phyloP scores from a whole-genome alignment of 64 coral and sea anemone species.

The Montipora sp. region DNA sequence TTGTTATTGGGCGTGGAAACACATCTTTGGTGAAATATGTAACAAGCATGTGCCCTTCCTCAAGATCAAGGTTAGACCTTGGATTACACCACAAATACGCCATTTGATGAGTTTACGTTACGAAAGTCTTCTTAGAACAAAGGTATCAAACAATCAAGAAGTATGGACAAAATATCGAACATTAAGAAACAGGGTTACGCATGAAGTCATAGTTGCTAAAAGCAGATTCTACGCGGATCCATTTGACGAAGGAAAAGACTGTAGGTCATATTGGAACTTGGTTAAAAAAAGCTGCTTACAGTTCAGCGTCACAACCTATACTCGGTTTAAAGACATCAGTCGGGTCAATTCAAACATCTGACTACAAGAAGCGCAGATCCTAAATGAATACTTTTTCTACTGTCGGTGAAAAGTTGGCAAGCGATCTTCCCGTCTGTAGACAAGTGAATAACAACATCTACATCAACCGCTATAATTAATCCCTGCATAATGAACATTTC shows the following conservation, averaged over 20 bases:
- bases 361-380: slow-evolving; percentile 7
- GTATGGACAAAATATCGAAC: not conserved
- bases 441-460: not conserved
- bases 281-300: not conserved
- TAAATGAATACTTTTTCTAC: slow-evolving; percentile 13
- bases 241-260: slow-evolving; percentile 7
- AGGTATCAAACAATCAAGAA: not conserved
- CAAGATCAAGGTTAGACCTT: not conserved
- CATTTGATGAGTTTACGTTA: slow-evolving; percentile 34
- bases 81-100: slow-evolving; percentile 35
- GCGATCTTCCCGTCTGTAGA: too few species aligned
- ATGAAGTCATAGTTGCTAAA: slow-evolving; percentile 14
- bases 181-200: not conserved
- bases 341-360: not conserved
- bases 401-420: not conserved
- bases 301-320: slow-evolving; percentile 15
- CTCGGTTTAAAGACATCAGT: slow-evolving; percentile 5
- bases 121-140: not conserved
- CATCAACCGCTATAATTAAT: not conserved
- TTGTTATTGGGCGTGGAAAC: too few species aligned
- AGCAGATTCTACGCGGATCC: slow-evolving; percentile 1
- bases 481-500: slow-evolving; percentile 34
- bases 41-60: too few species aligned
- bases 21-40: too few species aligned
- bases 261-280: not conserved